Percentiles rank a stretch among this genome's conserved stretches.
Evolutionary conservation across 2,113 vertebrate species (phyloP).

Genomic region (Phalacrocorax pelagicus): DNA sequence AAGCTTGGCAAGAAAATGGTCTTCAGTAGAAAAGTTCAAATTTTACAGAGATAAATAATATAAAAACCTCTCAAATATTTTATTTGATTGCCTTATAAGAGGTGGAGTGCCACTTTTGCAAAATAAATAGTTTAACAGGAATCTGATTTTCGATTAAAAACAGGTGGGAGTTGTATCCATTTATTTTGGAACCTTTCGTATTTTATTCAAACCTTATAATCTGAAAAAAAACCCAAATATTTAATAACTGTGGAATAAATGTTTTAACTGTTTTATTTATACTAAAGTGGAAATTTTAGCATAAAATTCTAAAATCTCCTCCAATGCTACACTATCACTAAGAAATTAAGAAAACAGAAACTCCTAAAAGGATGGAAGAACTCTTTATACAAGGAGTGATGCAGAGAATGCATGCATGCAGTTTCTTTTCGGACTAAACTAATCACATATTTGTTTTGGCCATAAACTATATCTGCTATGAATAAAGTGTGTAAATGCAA

Average conservation of each 20-base stretch:
- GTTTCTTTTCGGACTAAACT: not conserved
- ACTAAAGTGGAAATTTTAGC: not conserved
- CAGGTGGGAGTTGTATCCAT: not conserved
- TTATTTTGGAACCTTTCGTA: not conserved
- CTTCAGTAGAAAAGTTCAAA: not conserved
- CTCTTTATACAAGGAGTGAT: not conserved
- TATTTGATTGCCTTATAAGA: not conserved
- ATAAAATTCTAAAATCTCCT: not conserved
- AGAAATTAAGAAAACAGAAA: not conserved
- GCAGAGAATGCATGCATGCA: not conserved
- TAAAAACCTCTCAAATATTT: not conserved
- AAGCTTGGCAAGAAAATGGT: not conserved
- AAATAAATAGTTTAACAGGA: not conserved
- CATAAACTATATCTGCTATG: not conserved
- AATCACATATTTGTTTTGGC: not conserved
- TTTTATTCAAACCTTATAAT: not conserved
- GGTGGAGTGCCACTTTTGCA: not conserved
- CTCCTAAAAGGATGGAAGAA: not conserved
- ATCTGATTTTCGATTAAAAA: not conserved
- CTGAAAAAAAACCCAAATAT: not conserved
- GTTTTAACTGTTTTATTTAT: not conserved
- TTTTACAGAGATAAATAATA: not conserved
- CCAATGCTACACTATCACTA: not conserved
- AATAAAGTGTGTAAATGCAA: conserved; percentile 3
- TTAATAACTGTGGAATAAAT: not conserved